phyloP scores from a whole-genome alignment of 23 tunicate species.

The Styela clava region DNA sequence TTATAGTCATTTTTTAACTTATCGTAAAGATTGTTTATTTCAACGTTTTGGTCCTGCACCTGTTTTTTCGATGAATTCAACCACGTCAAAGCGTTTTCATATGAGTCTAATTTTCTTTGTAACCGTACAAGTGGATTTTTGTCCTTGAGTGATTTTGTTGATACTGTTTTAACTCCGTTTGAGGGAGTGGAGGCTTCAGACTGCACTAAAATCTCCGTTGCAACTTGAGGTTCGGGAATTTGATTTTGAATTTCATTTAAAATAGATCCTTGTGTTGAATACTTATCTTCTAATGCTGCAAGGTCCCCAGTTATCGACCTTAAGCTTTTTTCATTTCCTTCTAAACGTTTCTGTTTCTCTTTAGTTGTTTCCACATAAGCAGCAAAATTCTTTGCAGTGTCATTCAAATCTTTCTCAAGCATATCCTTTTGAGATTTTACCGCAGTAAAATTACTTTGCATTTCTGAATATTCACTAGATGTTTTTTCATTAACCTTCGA shows the following conservation, averaged over 20 bases:
- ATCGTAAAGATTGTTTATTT: neutral
- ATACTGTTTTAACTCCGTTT: conserved; percentile 1
- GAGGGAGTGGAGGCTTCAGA: neutral
- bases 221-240: conserved; percentile 15
- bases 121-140: conserved; percentile 28
- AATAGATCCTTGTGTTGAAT: neutral
- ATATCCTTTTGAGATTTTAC: neutral
- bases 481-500: neutral
- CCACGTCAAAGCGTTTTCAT: conserved; percentile 17
- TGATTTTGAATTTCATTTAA: neutral
- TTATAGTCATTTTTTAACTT: neutral
- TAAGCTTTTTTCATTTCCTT: conserved; percentile 18
- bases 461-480: too few species aligned
- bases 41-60: neutral
- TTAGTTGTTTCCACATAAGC: conserved; percentile 10
- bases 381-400: neutral
- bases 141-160: conserved; percentile 4
- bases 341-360: conserved; percentile 1
- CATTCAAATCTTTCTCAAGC: neutral
- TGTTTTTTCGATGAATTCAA: neutral
- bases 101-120: conserved; percentile 14
- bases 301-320: conserved; percentile 23
- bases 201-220: conserved; percentile 16
- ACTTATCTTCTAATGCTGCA: conserved; percentile 15
- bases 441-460: neutral